Base-by-base conservation (phyloP, 2,888 invertebrate genomes). In the Elmis aenea region DNA sequence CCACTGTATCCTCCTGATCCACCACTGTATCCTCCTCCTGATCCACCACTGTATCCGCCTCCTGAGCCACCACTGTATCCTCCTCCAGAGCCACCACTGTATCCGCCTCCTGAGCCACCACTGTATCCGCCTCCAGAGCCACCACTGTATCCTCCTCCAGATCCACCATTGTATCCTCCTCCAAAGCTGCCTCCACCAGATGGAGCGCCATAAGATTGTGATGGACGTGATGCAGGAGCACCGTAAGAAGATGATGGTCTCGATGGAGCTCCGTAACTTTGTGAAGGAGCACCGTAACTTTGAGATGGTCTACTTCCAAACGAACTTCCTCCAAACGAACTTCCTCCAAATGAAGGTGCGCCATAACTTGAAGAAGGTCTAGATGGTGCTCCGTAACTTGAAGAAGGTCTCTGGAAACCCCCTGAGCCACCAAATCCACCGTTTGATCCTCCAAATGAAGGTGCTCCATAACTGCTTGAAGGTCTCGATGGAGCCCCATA, bases 311-410 rank as follows among this genome's bases (percentile, higher is more conserved):
- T 72, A 1, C 72, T 32, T 5, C 5, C 5, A 18, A 6, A 8
- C 8, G 5, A 5, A 18, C 8, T 18, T 18, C 5, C 18, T 18
- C 18, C 18, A 18, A 18, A 18, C 5, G 5, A 5, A 18, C 18
- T 18, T 12, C 35, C 48, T 18, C 47, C 49, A 20, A 31, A 33
- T 6, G 34, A 24, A 21, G 48, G 46, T n/a, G 37, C 28, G 2
- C 72, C 70, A 40, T 73, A 73, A 23, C 64, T 67, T 27, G 65
- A 65, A 1, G 71, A 70, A 6, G 26, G 13, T 13, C 14, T n/a
- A 1, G 74, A 69, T 2, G 77, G 75, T 22, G 72, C 72, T 2
- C 76, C 70, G 50, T 79, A 80, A 3, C 72, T 72, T 12, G 68
- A 73, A 1, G 74, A 70, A 2, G 77, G 75, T 23, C 69, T n/a